Evolutionary conservation across 2,113 vertebrate species (phyloP), one percentile per base, ranked within the genome.

Genomic region (Dipodomys merriami): DNA sequence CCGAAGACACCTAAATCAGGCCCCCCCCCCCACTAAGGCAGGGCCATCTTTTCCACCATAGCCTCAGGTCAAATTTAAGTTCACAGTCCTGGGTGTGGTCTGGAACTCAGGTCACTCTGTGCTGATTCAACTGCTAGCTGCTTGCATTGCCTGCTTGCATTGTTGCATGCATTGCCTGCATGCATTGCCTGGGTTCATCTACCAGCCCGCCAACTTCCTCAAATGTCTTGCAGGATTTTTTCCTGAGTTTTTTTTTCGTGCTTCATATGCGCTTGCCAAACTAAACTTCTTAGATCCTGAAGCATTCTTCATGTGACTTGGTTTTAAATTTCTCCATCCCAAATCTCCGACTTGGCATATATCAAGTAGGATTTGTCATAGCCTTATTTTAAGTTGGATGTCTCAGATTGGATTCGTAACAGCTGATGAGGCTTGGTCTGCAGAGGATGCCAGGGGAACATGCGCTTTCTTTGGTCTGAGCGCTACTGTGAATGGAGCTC

Each of bases 161-260:
- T 39, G 39, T 22, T 23, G 23, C 4, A 4, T 39, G 35, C 35
- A 39, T 39, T 39, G 39, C 39, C 15, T 13, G 53, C 53, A 2
- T 57, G 53, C 53, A 16, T 57, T 18, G 5, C 23, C 62, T 25
- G 23, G 11, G 22, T 71, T 16, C 15, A n/a, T 11, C 68, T 15
- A 6, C 12, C 27, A 16, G 10, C 27, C 0, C 0, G 27, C 72
- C 9, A 0, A 0, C 2, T 39, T 23, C 25, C 1, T 25, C 0
- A 4, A 4, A 3, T 64, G 3, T 19, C 35, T 13, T 74, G 60
- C 27, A 23, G 5, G 23, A 57, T 18, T 23, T 46, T 29, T 10
- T 44, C 46, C 20, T 12, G 11, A 0, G 29, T 74, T 19, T 25
- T 30, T 30, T 53, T 62, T 73, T 57, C 0, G 1, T 46, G 71